phyloP scores from a whole-genome alignment of 2,797 vertebrate genomes.

The Cichlasoma orientale region DNA sequence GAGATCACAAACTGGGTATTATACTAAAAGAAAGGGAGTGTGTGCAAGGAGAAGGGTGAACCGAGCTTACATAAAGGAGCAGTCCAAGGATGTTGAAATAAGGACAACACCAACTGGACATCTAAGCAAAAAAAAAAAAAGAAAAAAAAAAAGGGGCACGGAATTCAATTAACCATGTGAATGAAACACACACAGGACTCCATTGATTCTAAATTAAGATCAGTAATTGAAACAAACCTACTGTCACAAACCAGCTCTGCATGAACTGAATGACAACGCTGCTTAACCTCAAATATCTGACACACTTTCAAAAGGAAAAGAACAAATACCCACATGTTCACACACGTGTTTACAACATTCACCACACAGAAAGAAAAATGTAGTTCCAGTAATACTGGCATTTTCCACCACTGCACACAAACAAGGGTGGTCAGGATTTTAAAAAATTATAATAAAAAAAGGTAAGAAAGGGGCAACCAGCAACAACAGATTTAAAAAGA shows the following conservation, averaged over 20 bases:
- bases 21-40: neutral
- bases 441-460: neutral
- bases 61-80: neutral
- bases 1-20: slow-evolving; percentile 28
- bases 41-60: neutral
- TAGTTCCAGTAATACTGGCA: neutral
- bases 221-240: slow-evolving; percentile 63
- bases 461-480: neutral
- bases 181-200: slow-evolving; percentile 19
- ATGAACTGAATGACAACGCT: slow-evolving; percentile 27
- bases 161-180: slow-evolving; percentile 49
- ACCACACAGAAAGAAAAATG: slow-evolving; percentile 17
- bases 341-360: neutral
- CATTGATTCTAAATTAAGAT: slow-evolving; percentile 44
- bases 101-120: slow-evolving; percentile 38
- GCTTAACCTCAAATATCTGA: slow-evolving; percentile 34
- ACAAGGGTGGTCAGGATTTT: no score
- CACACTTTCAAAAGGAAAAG: slow-evolving; percentile 15
- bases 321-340: slow-evolving; percentile 23
- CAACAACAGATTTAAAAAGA: neutral
- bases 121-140: neutral
- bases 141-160: slow-evolving; percentile 49
- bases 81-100: slow-evolving; percentile 59
- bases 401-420: neutral
- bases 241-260: slow-evolving; percentile 2